Conservation (phyloP, 2,113 vertebrate species). For the Python bivittatus region DNA sequence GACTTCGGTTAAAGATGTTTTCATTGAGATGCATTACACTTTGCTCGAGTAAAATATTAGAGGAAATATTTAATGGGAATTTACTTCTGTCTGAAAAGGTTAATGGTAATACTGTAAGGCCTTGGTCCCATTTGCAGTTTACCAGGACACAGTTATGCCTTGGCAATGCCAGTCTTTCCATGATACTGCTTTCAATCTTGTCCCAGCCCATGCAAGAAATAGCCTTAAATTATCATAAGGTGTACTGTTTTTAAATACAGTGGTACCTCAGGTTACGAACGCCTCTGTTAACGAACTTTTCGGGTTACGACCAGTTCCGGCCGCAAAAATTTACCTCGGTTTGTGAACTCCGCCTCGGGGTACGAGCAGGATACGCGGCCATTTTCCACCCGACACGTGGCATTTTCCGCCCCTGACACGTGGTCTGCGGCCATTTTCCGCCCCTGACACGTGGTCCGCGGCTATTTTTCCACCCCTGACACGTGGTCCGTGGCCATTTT, state of each 20-base stretch:
- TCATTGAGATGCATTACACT: background rate
- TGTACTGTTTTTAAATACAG: background rate
- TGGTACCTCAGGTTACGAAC: no score
- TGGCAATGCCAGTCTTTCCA: background rate
- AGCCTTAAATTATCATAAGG: background rate
- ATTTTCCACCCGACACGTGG: no score
- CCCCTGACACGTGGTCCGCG: no score
- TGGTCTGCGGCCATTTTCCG: no score
- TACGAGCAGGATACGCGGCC: no score
- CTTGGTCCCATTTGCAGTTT: background rate
- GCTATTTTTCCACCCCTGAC: no score
- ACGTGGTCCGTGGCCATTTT: no score
- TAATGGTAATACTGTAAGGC: background rate
- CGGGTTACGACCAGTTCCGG: no score
- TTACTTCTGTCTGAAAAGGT: background rate
- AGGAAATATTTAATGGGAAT: background rate
- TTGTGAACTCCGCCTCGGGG: no score
- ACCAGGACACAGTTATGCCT: background rate
- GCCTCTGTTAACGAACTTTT: no score
- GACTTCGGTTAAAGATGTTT: background rate
- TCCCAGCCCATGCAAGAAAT: background rate
- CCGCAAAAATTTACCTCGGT: no score
- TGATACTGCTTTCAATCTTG: background rate
- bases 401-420: no score
- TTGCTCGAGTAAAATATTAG: background rate